Conservation (phyloP, 2,797 vertebrate genomes). For the Hoplostethus mediterraneus region DNA sequence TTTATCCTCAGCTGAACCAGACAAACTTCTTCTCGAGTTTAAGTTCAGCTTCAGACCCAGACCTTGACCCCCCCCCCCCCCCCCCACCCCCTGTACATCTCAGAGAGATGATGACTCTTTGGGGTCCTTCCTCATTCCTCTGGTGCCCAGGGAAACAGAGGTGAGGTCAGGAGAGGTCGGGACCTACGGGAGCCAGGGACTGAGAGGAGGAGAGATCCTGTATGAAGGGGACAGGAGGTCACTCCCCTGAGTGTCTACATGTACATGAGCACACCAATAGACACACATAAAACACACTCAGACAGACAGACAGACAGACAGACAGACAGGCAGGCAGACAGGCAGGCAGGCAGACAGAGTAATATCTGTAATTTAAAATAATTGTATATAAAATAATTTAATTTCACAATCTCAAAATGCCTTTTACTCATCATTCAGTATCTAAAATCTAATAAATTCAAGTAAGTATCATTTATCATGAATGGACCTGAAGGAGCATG, state of each 20-base stretch:
- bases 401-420: no score
- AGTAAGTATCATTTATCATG: background rate
- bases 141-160: constrained; percentile 65
- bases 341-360: no score
- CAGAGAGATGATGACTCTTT: background rate
- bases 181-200: constrained; percentile 40
- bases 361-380: no score
- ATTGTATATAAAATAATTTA: no score
- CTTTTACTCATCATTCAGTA: constrained; percentile 6
- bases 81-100: constrained; percentile 14
- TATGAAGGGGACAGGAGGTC: constrained; percentile 52
- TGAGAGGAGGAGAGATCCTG: constrained; percentile 65
- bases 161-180: constrained; percentile 69
- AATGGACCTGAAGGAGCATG: background rate
- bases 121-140: constrained; percentile 52
- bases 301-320: no score
- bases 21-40: background rate
- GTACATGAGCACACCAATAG: constrained; percentile 9
- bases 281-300: no score
- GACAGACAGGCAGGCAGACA: no score
- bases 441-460: constrained; percentile 25
- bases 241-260: constrained; percentile 39
- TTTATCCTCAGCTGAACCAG: no score
- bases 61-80: constrained; percentile 4
- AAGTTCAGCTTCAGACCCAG: background rate